Base-by-base conservation (phyloP, 2,888 invertebrate genomes). In the Lithophane leautieri region DNA sequence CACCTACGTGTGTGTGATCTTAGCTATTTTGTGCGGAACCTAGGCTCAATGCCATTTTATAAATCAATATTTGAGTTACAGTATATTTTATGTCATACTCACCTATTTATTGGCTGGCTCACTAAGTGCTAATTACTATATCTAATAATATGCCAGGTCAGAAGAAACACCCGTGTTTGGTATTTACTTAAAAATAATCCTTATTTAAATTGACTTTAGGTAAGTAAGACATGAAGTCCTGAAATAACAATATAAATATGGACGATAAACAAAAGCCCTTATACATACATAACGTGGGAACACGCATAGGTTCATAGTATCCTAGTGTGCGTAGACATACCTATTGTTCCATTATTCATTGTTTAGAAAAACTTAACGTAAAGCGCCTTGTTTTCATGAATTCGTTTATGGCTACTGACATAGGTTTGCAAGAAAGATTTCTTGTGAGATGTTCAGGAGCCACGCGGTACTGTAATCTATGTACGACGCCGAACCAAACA, bases 391-490 rank as follows among this genome's bases (percentile, higher is more conserved):
- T 14, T 61, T 73, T 60, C 63, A 70, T 75, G 58, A 79, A 69
- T 79, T 70, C 66, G 65, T 75, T 82, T 69, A 34, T 22, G 19
- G 22, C 56, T 40, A 56, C 88, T 89, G 87, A 89, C 89, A 91
- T 86, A 88, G 86, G 89, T 90, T 89, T 87, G 19, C 50, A 50
- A 50, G 80, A 65, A 71, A 67, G 12, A 62, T 68, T 58, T 63
- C 84, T 81, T 76, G 60, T 28, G 40, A 70, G 69, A 73, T 73
- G 72, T 79, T 75, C 74, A 72, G 63, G 60, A 78, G 69, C 74
- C 75, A 74, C 79, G 73, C 72, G 75, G 79, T 78, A 87, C 87
- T 82, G 85, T 87, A 91, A 91, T 91, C 89, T 89, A 75, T 72
- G 87, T 91, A 89, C 86, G 85, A 62, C 54, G 67, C 66, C 22